Evolutionary conservation across 1,140 invertebrate species (phyloP).

Genomic region (Ectropis grisescens): DNA sequence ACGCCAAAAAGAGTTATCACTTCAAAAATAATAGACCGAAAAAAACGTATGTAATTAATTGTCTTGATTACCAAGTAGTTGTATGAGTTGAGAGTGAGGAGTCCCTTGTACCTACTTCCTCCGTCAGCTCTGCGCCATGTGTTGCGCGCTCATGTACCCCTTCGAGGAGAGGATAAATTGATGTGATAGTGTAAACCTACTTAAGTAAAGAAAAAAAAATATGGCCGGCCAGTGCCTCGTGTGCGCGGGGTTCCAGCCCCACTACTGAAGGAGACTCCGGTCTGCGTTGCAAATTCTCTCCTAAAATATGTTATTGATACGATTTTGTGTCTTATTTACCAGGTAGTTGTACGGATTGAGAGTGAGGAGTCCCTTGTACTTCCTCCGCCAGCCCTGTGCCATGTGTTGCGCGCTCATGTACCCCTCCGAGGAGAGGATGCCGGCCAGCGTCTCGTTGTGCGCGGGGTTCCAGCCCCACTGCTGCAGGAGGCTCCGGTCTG

Average conservation of each 20-base stretch:
- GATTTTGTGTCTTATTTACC: conserved; percentile 34
- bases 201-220: no score
- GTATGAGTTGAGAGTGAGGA: conserved; percentile 50
- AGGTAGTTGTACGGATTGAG: conserved; percentile 44
- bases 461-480: no score
- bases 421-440: conserved; percentile 72
- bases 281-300: no score
- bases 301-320: no score
- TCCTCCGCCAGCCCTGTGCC: conserved; percentile 72
- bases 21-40: no score
- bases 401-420: conserved; percentile 73
- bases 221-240: no score
- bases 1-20: no score
- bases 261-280: no score
- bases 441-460: conserved; percentile 70
- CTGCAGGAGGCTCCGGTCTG: no score
- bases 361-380: conserved; percentile 69
- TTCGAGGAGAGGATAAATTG: conserved; percentile 71
- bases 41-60: no score
- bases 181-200: no score
- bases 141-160: conserved; percentile 73
- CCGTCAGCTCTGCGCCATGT: conserved; percentile 73
- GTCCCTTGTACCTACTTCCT: conserved; percentile 70
- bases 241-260: no score
- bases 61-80: conserved; percentile 51